Conservation (phyloP, 2,113 vertebrate species). For the Mesembrinibis cayennensis region DNA sequence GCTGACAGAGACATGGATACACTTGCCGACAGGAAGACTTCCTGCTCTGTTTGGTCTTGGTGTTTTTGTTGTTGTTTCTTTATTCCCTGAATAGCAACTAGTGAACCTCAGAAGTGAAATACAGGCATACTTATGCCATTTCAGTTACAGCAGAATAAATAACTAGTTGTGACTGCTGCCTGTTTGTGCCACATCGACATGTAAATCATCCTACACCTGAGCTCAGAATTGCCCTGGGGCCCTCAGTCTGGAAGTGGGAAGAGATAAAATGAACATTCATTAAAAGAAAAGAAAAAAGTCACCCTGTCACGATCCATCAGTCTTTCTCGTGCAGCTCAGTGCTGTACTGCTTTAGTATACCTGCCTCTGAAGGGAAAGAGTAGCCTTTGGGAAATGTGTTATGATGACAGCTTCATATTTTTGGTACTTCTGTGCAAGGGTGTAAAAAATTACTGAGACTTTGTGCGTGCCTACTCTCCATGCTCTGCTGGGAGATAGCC, state of each 20-base stretch:
- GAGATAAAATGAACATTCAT: constrained; percentile 1
- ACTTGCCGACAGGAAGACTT: background rate
- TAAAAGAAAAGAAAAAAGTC: background rate
- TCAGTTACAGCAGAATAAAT: background rate
- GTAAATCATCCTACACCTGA: background rate
- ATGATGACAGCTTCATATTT: background rate
- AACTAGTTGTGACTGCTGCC: background rate
- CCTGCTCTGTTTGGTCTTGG: background rate
- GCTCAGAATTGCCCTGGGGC: background rate
- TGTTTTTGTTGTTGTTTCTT: background rate
- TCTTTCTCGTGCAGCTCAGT: background rate
- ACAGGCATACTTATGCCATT: background rate
- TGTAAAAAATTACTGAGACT: background rate
- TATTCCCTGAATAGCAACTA: background rate
- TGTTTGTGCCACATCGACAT: background rate
- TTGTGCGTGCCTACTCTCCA: background rate
- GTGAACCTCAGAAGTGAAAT: background rate
- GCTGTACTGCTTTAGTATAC: background rate
- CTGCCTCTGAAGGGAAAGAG: background rate
- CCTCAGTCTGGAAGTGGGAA: background rate
- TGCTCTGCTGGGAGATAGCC: background rate
- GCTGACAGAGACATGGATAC: background rate
- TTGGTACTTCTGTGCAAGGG: background rate
- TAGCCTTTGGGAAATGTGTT: background rate
- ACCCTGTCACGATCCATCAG: background rate